phyloP scores from a whole-genome alignment of 2,113 vertebrate genomes.

The Mionectes macconnelli region DNA sequence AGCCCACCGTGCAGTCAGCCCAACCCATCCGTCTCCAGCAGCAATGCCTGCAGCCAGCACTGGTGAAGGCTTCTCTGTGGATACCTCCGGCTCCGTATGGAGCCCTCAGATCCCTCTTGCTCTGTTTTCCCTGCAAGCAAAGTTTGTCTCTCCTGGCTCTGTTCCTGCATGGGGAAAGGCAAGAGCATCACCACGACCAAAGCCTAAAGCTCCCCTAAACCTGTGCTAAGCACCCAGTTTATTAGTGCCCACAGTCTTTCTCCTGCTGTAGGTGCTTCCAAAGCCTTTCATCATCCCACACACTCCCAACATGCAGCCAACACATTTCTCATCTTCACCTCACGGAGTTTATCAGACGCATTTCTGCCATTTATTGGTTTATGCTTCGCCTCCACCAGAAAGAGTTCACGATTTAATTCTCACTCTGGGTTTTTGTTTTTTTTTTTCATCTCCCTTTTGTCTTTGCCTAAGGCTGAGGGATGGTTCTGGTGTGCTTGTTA shows the following conservation, averaged over 20 bases:
- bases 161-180: background rate
- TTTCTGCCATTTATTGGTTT: background rate
- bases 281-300: background rate
- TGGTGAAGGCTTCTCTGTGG: background rate
- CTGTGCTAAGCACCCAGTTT: background rate
- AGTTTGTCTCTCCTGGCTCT: background rate
- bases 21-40: rapidly evolving
- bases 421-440: background rate
- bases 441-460: background rate
- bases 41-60: background rate
- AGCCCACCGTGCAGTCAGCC: rapidly evolving
- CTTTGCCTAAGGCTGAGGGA: background rate
- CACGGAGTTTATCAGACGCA: background rate
- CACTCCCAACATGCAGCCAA: background rate
- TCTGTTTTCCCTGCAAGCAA: background rate
- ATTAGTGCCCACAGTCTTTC: rapidly evolving
- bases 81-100: background rate
- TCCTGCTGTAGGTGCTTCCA: background rate
- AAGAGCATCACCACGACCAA: rapidly evolving
- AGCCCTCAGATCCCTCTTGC: background rate
- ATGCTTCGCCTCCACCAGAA: background rate
- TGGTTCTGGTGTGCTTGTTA: background rate
- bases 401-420: background rate
- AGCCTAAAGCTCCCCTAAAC: background rate
- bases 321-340: background rate